phyloP scores from a whole-genome alignment of 2,888 invertebrate species.

The Pseudococcus viburni region DNA sequence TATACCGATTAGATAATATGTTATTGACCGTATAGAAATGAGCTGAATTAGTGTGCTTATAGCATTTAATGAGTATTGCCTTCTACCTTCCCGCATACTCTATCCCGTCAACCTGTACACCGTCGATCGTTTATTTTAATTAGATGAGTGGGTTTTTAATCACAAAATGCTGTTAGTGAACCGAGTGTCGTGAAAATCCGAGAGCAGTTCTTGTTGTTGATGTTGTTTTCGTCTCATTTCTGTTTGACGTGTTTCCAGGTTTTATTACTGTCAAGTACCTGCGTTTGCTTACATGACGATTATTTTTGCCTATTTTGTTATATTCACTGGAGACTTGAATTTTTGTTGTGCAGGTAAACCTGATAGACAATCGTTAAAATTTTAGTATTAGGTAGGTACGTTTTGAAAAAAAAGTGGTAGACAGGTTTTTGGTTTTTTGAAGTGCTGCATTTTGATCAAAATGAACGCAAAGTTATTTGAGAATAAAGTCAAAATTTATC shows the following conservation, averaged over 20 bases:
- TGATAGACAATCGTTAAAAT: too few species aligned
- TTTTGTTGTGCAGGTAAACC: too few species aligned
- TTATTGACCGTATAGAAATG: not conserved
- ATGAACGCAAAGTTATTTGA: too few species aligned
- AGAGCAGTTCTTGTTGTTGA: not conserved
- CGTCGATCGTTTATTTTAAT: slow-evolving; percentile 50
- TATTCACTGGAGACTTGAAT: too few species aligned
- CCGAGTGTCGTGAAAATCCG: not conserved
- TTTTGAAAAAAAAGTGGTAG: too few species aligned
- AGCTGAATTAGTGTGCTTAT: not conserved
- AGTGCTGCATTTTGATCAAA: too few species aligned
- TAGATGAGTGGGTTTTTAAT: slow-evolving; percentile 63
- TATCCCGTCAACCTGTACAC: not conserved
- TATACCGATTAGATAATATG: slow-evolving; percentile 29
- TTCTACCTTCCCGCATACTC: not conserved
- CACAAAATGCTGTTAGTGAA: slow-evolving; percentile 56
- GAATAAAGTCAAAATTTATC: too few species aligned
- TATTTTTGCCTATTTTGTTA: too few species aligned
- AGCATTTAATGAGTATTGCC: slow-evolving; percentile 13
- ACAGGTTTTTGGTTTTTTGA: too few species aligned
- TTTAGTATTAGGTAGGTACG: too few species aligned
- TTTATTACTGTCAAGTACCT: not conserved
- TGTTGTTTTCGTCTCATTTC: too few species aligned
- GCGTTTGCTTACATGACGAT: not conserved
- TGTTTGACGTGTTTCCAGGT: not conserved